These are phyloP conservation scores for Planiliza haematocheilus DNA, from an alignment of 2,113 vertebrate species.

Conservation along the genomic window DNA sequence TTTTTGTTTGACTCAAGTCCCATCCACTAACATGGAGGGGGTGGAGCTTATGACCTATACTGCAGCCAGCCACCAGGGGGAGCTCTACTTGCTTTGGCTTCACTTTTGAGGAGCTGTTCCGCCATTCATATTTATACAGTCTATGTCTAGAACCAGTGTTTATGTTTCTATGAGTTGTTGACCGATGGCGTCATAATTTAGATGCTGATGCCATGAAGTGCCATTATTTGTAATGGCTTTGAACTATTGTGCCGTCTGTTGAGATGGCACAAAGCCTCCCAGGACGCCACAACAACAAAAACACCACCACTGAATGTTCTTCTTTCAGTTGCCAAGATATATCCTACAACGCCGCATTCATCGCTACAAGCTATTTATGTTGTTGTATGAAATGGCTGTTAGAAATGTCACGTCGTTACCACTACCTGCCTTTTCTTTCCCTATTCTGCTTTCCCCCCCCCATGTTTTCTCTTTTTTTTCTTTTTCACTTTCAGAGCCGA, in stretches of 20 bases:
- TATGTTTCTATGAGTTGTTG: too few relatives aligned
- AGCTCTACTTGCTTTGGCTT: too few relatives aligned
- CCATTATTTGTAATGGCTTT: conserved; percentile 9
- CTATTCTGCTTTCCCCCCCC: not conserved
- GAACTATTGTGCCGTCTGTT: not conserved
- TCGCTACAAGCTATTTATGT: not conserved
- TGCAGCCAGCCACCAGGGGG: too few relatives aligned
- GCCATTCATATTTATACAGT: too few relatives aligned
- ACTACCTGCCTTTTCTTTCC: not conserved
- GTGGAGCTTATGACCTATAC: too few relatives aligned
- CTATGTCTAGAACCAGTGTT: too few relatives aligned
- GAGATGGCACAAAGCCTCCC: not conserved
- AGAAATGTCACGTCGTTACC: not conserved
- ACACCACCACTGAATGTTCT: not conserved
- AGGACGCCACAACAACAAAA: not conserved
- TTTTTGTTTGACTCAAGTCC: too few relatives aligned
- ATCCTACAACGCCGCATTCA: not conserved
- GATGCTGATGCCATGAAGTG: not conserved
- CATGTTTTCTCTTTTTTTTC: not conserved
- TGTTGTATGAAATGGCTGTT: not conserved
- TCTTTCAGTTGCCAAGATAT: not conserved
- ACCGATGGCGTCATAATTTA: too few relatives aligned
- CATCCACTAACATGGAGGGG: too few relatives aligned
- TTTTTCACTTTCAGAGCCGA: not conserved
- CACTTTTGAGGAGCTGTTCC: too few relatives aligned